Evolutionary conservation across 2,113 vertebrate species (phyloP), one percentile per base, ranked within the genome.

Genomic region (Brachypteracias leptosomus): DNA sequence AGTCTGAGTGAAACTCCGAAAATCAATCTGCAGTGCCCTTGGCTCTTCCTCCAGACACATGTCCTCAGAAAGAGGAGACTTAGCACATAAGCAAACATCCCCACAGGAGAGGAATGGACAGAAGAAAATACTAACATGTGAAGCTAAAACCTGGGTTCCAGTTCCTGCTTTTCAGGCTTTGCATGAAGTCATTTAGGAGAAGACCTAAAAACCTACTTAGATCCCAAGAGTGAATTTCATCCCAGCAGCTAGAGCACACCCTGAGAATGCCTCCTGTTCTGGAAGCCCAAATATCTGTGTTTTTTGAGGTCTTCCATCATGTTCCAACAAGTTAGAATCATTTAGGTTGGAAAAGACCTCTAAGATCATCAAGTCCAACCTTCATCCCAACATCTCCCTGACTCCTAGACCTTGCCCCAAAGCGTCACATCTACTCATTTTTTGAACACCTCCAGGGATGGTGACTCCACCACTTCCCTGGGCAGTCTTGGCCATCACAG

Each of bases 1-100:
- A 90, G 38, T 35, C 76, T 55, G 76, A 88, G 40, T 40, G 71
- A 90, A 97, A 77, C 46, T 84, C 59, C 47, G 85, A 90, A 93
- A 93, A 84, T 88, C 75, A 66, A 51, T 83, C 44, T 68, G 18
- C 22, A 29, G 16, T 66, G 71, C 42, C 79, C 72, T 87, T 91
- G 63, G 16, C 44, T 90, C 47, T 88, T 77, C 51, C 58, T 92
- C 55, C 46, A 62, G 66, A 70, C 59, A 61, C 0, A 13, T 10
- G 8, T 74, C 33, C 62, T 84, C 68, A 63, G 63, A 74, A 85
- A 70, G 35, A 59, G 33, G 85, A 85, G 73, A 63, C 25, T 33
- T 33, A 76, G 24, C n/a, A 66, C 19, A n/a, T 79, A 52, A 54
- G 21, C 40, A 93, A 75, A 76, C 18, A 54, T n/a, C 11, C 6